Conservation (phyloP, 2,888 invertebrate genomes). For the Dynastes grantii region DNA sequence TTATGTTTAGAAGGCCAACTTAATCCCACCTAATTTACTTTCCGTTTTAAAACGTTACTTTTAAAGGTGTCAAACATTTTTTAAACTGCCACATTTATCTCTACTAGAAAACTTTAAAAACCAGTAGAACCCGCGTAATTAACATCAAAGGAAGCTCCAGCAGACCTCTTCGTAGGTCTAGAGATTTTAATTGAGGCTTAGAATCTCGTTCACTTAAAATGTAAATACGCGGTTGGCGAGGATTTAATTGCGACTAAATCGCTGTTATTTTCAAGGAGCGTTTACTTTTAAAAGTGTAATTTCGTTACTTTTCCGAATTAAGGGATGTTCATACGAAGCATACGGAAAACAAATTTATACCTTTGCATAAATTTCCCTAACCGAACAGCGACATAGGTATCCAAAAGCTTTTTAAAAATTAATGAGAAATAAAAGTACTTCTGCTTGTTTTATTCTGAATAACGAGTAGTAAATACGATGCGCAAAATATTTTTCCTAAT, state of each 20-base stretch:
- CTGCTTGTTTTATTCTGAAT: neutral
- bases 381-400: neutral
- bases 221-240: constrained; percentile 20
- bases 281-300: constrained; percentile 5
- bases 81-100: constrained; percentile 4
- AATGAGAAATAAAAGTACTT: neutral
- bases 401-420: neutral
- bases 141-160: constrained; percentile 33
- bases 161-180: constrained; percentile 31
- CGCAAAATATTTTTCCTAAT: neutral
- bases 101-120: constrained; percentile 2
- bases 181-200: constrained; percentile 33
- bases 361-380: neutral
- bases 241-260: constrained; percentile 31
- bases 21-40: neutral
- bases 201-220: constrained; percentile 32
- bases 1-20: neutral
- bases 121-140: constrained; percentile 19
- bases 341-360: constrained; percentile 4
- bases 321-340: constrained; percentile 1
- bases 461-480: neutral
- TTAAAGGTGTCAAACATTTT: constrained; percentile 3
- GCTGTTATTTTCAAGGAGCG: constrained; percentile 26
- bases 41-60: neutral
- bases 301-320: constrained; percentile 12